These are phyloP conservation scores for Philereme vetulata DNA, from an alignment of 2,888 invertebrate species.

Conservation along the genomic window DNA sequence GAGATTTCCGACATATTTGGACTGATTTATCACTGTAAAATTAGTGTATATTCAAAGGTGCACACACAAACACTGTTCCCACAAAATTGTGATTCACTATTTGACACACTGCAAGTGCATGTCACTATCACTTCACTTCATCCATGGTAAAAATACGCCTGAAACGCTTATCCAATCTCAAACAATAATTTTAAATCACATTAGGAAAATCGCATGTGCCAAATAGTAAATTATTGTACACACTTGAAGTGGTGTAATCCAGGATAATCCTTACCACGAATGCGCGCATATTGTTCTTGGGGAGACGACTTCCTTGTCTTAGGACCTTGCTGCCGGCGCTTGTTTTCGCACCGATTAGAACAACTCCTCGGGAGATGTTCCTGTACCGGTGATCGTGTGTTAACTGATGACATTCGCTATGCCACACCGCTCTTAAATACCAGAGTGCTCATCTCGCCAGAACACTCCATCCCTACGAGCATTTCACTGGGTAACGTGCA, in stretches of 20 bases:
- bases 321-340: constrained; percentile 54
- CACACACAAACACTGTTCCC: constrained; percentile 37
- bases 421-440: constrained; percentile 81
- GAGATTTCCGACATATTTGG: not conserved
- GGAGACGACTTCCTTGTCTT: constrained; percentile 45
- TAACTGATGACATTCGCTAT: constrained; percentile 82
- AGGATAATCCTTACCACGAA: constrained; percentile 77
- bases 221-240: constrained; percentile 50
- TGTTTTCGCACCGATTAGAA: constrained; percentile 50
- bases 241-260: constrained; percentile 31
- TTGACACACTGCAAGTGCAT: constrained; percentile 54
- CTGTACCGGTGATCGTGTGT: constrained; percentile 70
- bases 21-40: constrained; percentile 3
- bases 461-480: constrained; percentile 81
- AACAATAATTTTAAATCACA: constrained; percentile 38
- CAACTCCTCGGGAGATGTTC: constrained; percentile 74
- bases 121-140: constrained; percentile 62
- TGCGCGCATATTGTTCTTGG: constrained; percentile 76
- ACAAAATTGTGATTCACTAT: constrained; percentile 49
- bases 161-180: constrained; percentile 41
- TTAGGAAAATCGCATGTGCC: constrained; percentile 59
- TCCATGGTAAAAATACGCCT: constrained; percentile 42
- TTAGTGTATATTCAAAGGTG: not conserved
- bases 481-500: constrained; percentile 79
- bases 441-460: constrained; percentile 79